Conservation (phyloP, 2,113 vertebrate species). For the Muscicapa adusta region DNA sequence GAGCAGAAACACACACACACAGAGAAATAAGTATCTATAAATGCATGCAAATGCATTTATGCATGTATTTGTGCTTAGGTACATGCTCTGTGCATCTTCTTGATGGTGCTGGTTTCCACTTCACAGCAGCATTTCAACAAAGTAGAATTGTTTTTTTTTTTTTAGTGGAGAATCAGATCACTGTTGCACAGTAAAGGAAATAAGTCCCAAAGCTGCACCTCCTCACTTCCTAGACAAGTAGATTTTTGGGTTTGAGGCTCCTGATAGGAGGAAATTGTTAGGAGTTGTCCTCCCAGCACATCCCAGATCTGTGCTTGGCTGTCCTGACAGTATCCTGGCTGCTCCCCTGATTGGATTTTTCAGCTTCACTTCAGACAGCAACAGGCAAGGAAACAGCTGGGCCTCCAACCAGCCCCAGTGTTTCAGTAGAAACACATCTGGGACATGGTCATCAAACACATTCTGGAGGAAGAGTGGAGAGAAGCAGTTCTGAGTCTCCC, state of each 20-base stretch:
- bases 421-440: background rate
- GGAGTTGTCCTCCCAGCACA: background rate
- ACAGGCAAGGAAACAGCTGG: background rate
- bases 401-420: background rate
- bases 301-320: background rate
- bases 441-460: background rate
- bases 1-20: background rate
- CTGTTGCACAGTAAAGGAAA: background rate
- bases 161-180: background rate
- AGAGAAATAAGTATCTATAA: background rate
- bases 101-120: background rate
- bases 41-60: background rate
- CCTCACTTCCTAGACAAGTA: background rate
- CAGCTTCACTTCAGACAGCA: background rate
- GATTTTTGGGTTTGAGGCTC: background rate
- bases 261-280: background rate
- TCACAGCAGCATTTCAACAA: background rate
- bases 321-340: rapidly evolving
- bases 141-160: background rate
- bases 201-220: background rate
- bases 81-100: background rate
- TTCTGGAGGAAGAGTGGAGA: background rate
- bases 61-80: background rate
- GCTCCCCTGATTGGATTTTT: background rate
- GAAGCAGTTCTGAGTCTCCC: background rate